Base-by-base conservation (phyloP, 2,113 vertebrate species). In the Centropus unirufus region DNA sequence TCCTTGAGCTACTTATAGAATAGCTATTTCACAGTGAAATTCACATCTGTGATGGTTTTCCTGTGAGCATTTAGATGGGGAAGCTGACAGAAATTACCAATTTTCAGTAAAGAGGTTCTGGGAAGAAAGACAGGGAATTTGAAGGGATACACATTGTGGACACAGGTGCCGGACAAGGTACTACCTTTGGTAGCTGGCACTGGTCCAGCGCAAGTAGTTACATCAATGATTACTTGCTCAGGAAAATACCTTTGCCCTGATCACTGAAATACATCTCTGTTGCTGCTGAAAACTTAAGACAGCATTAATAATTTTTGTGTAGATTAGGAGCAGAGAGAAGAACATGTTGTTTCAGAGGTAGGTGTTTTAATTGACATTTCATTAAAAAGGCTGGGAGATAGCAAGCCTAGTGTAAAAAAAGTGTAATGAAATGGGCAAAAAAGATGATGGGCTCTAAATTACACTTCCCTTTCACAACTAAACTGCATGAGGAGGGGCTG, bases 141-240 rank as follows among this genome's bases (percentile, higher is more conserved):
- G 3, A 82, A 81, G 29, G 2, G 47, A 17, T 1, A 2, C 0
- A 1, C 1, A 4, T 3, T 22, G 14, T 1, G 12, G 32, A 42
- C 10, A 39, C 3, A 47, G n/a, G 19, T 40, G 4, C 6, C 1
- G 3, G 44, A 47, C 20, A 74, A 72, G 24, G 26, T 42, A 66
- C 11, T 49, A 11, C 15, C 57, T 44, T 79, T 34, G 2, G 49
- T 8, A 64, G 36, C 18, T 72, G n/a, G 4, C 36, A 9, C 23
- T 82, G 51, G 14, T 29, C 34, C 29, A 59, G 17, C 49, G 36
- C 29, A 58, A 47, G 27, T 12, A 46, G 22, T 16, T 66, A 67
- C 5, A 61, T 57, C 18, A 68, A 1, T 46, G 19, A 5, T 51
- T 61, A 17, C 3, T 4, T 68, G 14, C 20, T 77, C 29, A 46